Evolutionary conservation across 35 echinoderm and acorn worm species (phyloP).

Genomic region (Antedon bifida): DNA sequence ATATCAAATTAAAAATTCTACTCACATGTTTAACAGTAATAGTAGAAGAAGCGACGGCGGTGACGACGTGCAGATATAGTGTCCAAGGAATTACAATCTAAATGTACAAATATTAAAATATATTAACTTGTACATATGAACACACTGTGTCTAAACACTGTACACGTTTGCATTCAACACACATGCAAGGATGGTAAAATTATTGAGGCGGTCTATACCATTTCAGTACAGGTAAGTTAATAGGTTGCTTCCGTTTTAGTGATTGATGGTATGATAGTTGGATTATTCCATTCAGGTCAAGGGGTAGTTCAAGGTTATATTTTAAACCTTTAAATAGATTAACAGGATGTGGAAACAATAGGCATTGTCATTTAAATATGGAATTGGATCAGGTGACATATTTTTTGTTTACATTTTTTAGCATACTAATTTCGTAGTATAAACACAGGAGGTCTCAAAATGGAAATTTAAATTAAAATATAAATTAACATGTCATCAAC

Average conservation of each 20-base stretch:
- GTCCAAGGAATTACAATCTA: background rate
- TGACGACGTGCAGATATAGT: background rate
- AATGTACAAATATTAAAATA: background rate
- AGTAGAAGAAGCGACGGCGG: background rate
- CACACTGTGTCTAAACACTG: background rate
- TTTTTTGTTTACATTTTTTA: too few species aligned
- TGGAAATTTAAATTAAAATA: too few species aligned
- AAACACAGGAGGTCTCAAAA: too few species aligned
- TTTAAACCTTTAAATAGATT: background rate
- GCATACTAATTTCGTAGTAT: too few species aligned
- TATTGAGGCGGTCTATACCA: background rate
- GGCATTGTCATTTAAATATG: too few species aligned
- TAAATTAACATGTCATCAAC: too few species aligned
- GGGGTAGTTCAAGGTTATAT: background rate
- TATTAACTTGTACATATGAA: background rate
- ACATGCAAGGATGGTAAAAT: background rate
- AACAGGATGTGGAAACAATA: conserved; percentile 1
- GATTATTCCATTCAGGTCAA: background rate
- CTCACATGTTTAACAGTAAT: background rate
- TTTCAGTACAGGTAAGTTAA: background rate
- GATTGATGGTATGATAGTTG: background rate
- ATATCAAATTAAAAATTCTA: background rate
- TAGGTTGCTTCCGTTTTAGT: background rate
- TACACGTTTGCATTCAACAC: background rate
- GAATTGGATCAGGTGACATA: too few species aligned